These are phyloP conservation scores for Theropithecus gelada DNA, from an alignment of 2,113 vertebrate species.

Conservation along the genomic window DNA sequence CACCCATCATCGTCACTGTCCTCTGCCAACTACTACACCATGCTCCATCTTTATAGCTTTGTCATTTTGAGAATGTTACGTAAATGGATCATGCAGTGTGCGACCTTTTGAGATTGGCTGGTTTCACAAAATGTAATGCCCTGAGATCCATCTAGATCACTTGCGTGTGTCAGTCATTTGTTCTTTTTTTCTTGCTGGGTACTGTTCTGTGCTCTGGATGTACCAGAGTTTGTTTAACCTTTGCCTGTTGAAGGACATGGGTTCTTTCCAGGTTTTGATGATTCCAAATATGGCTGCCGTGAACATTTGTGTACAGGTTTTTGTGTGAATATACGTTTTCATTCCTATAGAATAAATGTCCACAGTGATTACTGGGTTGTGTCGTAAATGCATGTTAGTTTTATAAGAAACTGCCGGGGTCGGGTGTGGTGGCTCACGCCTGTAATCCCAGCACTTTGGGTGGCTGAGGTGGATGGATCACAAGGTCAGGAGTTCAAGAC, in stretches of 20 bases:
- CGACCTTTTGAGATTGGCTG: background rate
- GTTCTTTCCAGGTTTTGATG: background rate
- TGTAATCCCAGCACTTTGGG: no score
- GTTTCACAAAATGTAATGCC: background rate
- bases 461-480: accelerated
- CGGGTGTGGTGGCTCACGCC: no score
- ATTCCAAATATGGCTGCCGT: background rate
- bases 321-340: background rate
- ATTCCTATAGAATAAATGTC: background rate
- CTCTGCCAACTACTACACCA: background rate
- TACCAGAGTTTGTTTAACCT: background rate
- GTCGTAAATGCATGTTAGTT: background rate
- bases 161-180: background rate
- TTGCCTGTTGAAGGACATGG: background rate
- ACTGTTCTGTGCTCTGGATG: background rate
- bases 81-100: background rate
- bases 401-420: background rate
- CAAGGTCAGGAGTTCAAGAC: no score
- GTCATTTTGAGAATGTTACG: background rate
- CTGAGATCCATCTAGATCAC: background rate
- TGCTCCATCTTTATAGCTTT: background rate
- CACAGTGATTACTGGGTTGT: background rate
- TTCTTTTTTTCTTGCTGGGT: background rate
- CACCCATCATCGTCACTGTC: background rate
- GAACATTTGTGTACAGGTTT: no score